Evolutionary conservation across 1,140 invertebrate genomes (phyloP).

Genomic region (Lanistes nyassanus): DNA sequence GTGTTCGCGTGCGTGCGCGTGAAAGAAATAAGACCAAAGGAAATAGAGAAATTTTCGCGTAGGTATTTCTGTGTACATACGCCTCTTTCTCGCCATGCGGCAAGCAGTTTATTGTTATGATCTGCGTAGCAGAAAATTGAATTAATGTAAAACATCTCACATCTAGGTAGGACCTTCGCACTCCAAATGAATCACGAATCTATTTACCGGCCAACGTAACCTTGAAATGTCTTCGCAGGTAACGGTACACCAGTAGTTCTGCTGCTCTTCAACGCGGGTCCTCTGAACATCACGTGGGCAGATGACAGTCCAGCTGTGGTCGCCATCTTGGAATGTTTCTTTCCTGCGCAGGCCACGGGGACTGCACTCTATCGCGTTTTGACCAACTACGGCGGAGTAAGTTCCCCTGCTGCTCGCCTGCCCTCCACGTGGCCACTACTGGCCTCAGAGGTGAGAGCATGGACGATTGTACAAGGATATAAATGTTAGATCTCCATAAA

Average conservation of each 20-base stretch:
- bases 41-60: no score
- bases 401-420: slow-evolving; percentile 54
- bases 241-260: slow-evolving; percentile 37
- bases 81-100: no score
- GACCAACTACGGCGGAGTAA: slow-evolving; percentile 28
- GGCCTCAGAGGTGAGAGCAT: not conserved
- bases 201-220: no score
- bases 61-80: no score
- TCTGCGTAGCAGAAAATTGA: no score
- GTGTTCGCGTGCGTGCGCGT: not conserved
- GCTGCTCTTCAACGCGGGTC: slow-evolving; percentile 54
- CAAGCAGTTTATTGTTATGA: no score
- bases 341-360: slow-evolving; percentile 59
- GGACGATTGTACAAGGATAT: no score
- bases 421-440: slow-evolving; percentile 52
- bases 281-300: slow-evolving; percentile 54
- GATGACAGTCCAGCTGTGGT: slow-evolving; percentile 34
- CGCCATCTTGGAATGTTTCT: slow-evolving; percentile 59
- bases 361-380: slow-evolving; percentile 49
- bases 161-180: no score
- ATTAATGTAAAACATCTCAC: no score
- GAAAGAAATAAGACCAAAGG: not conserved
- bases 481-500: no score
- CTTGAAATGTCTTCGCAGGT: slow-evolving; percentile 4
- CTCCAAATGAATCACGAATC: no score